A percentile compares a stretch with the other conserved stretches of the same genome.
These are phyloP conservation scores for Mactra quadrangularis DNA, from an alignment of 1,140 invertebrate genomes.

Conservation along the genomic window DNA sequence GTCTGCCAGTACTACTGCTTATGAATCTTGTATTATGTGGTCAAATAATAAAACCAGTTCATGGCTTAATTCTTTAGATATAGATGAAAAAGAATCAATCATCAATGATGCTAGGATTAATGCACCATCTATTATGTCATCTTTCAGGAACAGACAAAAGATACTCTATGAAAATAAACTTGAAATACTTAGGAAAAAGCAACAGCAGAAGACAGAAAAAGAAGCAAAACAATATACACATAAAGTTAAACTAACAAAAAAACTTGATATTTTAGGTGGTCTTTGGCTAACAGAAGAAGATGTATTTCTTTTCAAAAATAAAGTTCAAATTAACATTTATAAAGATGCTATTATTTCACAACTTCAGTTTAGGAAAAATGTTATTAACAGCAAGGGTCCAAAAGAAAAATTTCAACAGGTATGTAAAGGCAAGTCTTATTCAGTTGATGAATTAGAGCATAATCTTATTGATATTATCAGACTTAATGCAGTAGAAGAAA, in stretches of 20 bases:
- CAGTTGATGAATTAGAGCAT: neutral
- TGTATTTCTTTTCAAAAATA: too few relatives aligned
- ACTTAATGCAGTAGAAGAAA: neutral
- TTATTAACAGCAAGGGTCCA: neutral
- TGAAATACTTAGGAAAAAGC: neutral
- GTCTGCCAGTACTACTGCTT: neutral
- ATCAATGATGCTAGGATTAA: neutral
- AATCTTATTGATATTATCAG: neutral
- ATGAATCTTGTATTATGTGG: slow-evolving; percentile 19
- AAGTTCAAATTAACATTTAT: too few relatives aligned
- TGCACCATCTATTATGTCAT: neutral
- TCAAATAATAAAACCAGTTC: slow-evolving; percentile 7
- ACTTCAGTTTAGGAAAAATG: neutral
- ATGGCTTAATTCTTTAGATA: neutral
- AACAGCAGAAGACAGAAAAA: neutral
- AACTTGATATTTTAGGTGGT: neutral
- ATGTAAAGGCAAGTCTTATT: neutral
- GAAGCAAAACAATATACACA: slow-evolving; percentile 1
- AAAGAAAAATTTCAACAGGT: neutral
- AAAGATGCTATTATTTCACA: neutral
- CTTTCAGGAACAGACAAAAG: neutral
- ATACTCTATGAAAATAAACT: neutral
- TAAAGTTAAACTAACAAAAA: neutral
- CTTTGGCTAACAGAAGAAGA: neutral
- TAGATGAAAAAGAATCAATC: neutral